Base-by-base conservation (phyloP, 2,113 vertebrate genomes). In the Telmatochromis brichardi region DNA sequence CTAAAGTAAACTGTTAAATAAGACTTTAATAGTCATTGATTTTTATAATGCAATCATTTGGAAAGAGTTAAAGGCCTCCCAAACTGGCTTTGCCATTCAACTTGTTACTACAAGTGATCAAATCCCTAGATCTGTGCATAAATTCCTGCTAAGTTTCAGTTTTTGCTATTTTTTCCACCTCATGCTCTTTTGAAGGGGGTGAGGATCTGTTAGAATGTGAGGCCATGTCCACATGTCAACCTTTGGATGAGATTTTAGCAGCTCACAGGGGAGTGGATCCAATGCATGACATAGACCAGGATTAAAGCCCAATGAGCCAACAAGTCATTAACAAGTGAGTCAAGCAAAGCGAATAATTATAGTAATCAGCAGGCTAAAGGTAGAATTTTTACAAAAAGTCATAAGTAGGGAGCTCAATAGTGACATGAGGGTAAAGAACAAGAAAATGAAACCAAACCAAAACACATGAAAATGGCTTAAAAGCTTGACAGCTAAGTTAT, bases 1-100 rank as follows among this genome's bases (percentile, higher is more conserved):
- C 58, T 40, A 23, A 23, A 82, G 51, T 50, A 42, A 85, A 86
- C n/a, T 81, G 45, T 50, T 78, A 40, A 88, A 3, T 82, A 57
- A 80, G 37, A 73, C 53, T 81, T 81, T 54, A 82, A 89, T 83
- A 86, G 7, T 58, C 14, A 85, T 83, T 73, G 87, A 90, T 37
- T 92, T 88, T 73, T 79, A 60, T 55, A 68, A 88, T 76, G 78
- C 26, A 78, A 83, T 83, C 37, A 80, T 81, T 86, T 86, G 14
- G 28, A 54, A 82, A 76, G 71, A 58, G 50, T 78, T 81, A 13
- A 83, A 83, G 58, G 57, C 51, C 57, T 14, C 35, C 31, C 12
- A 86, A 45, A 60, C 68, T 28, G 21, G 40, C 35, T 76, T 80
- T 47, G 42, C n/a, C 73, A 63, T 9, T 83, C 60, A 50, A 5